These are phyloP conservation scores for Odobenus rosmarus DNA, from an alignment of 2,113 vertebrate species.

Conservation along the genomic window DNA sequence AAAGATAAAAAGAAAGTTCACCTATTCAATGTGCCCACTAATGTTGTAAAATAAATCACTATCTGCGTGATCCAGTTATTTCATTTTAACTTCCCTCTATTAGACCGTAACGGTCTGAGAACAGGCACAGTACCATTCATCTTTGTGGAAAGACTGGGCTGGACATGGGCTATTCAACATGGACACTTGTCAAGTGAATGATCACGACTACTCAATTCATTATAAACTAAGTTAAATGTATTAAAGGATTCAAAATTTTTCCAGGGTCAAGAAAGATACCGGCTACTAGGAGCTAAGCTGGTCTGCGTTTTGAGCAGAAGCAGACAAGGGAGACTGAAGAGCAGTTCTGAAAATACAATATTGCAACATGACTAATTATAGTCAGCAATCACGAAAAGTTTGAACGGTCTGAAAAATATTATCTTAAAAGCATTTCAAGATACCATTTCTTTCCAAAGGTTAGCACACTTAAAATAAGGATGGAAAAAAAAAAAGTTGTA, in stretches of 20 bases:
- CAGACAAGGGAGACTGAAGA: constrained; percentile 54
- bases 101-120: not conserved
- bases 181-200: constrained; percentile 21
- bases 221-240: constrained; percentile 34
- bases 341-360: constrained; percentile 68
- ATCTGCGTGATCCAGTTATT: not conserved
- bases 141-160: not conserved
- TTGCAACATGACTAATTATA: constrained; percentile 55
- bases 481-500: not conserved
- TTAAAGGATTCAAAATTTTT: constrained; percentile 2
- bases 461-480: constrained; percentile 34
- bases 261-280: constrained; percentile 23
- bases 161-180: not conserved
- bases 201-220: constrained; percentile 1
- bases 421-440: constrained; percentile 46
- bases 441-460: constrained; percentile 51
- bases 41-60: not conserved
- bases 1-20: constrained; percentile 52
- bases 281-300: not conserved
- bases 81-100: not conserved
- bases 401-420: constrained; percentile 59
- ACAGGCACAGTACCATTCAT: not conserved
- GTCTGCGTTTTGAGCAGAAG: constrained; percentile 19
- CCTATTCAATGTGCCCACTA: not conserved
- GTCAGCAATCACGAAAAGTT: constrained; percentile 44